phyloP scores from a whole-genome alignment of 2,888 invertebrate genomes.

The Sericinus montela region DNA sequence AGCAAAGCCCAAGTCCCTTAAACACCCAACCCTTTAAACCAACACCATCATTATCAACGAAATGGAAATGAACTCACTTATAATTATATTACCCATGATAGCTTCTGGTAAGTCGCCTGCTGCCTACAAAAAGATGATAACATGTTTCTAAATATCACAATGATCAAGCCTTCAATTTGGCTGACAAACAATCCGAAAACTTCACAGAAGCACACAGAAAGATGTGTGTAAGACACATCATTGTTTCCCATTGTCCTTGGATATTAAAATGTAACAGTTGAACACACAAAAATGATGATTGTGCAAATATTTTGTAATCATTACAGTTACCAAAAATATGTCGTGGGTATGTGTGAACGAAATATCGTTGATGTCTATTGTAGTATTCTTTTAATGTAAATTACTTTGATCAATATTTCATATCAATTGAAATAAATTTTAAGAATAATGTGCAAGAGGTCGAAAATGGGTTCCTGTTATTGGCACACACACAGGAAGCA shows the following conservation, averaged over 20 bases:
- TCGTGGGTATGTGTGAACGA: constrained; percentile 32
- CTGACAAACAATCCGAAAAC: constrained; percentile 38
- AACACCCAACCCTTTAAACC: constrained; percentile 36
- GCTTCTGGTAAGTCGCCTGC: constrained; percentile 35
- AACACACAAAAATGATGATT: constrained; percentile 20
- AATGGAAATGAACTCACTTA: constrained; percentile 73
- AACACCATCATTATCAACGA: constrained; percentile 67
- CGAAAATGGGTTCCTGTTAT: constrained; percentile 43
- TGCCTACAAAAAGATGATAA: constrained; percentile 45
- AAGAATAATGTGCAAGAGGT: constrained; percentile 20
- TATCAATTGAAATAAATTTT: constrained; percentile 17
- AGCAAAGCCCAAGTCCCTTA: constrained; percentile 17
- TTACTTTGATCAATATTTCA: constrained; percentile 20
- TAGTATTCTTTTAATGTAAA: constrained; percentile 28
- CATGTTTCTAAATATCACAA: constrained; percentile 54
- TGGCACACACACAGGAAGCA: constrained; percentile 70
- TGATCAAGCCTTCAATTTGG: constrained; percentile 50
- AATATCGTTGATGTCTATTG: constrained; percentile 64
- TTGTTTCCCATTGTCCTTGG: constrained; percentile 35
- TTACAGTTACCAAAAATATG: constrained; percentile 32
- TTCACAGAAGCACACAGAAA: constrained; percentile 36
- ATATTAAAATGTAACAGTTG: not conserved
- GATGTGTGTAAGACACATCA: constrained; percentile 33
- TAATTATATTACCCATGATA: constrained; percentile 50
- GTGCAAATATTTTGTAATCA: constrained; percentile 28